Evolutionary conservation across 2,113 vertebrate species (phyloP), one percentile per base, ranked within the genome.

Genomic region (Panthera tigris): DNA sequence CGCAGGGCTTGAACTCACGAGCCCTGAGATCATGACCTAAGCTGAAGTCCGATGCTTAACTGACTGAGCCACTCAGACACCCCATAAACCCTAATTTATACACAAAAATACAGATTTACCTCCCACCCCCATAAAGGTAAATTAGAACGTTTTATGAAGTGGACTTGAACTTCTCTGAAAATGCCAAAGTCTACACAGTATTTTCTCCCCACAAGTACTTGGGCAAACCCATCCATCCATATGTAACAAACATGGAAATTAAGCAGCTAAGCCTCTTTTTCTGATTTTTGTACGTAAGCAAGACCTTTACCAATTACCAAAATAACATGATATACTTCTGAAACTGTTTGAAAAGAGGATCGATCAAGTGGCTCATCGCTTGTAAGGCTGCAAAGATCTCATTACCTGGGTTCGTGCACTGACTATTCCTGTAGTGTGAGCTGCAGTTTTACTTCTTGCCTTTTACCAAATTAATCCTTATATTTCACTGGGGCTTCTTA

Each of bases 281-380:
- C 71, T 65, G 25, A 66, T 68, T 85, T 96, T 76, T 81, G n/a
- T 55, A 52, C 48, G 3, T 84, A 57, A 80, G 55, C 57, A 82
- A 85, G 78, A 90, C 14, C 93, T 80, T 14, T 52, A 31, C 66
- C 69, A 55, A 36, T 80, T 76, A 50, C 69, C 50, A 63, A 66
- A 93, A 86, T 68, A 84, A 96, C 85, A 94, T 50, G 36, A 29
- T 36, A 65, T 84, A 69, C 94, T 86, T 97, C 85, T 95, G 95
- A 94, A 94, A 85, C 65, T 50, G 79, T 48, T 91, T 97, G 83
- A 61, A 39, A 95, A 79, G 89, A 73, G 39, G 41, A 84, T n/a
- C 3, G 29, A 61, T 33, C 39, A 9, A 36, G 36, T 39, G 57
- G 84, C 66, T 36, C 18, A 48, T 57, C 25, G 36, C 55, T 45